These are phyloP conservation scores for Alcedo quadribrachys DNA, from an alignment of 2,797 vertebrate genomes.

Conservation along the genomic window DNA sequence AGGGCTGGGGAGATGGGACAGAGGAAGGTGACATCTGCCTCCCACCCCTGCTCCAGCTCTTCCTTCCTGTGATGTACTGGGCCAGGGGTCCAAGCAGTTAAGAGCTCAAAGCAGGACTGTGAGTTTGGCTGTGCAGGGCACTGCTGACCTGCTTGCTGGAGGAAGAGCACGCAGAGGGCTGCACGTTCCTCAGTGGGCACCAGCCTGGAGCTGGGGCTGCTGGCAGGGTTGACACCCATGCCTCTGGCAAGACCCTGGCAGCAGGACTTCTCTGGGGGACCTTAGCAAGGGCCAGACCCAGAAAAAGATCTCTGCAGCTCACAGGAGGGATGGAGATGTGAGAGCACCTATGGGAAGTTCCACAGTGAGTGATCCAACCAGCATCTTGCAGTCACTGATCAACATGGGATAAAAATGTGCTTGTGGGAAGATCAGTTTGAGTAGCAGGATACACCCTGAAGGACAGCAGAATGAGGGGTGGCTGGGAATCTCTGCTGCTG, in stretches of 20 bases:
- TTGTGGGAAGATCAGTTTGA: background rate
- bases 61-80: background rate
- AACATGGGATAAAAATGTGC: background rate
- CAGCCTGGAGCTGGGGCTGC: background rate
- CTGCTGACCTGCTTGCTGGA: too few species aligned
- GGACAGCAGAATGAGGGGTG: background rate
- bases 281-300: background rate
- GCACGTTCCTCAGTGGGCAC: background rate
- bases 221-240: background rate
- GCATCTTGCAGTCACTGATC: background rate
- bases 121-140: background rate
- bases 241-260: background rate
- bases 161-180: background rate
- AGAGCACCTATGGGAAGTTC: background rate
- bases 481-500: background rate
- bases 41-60: background rate
- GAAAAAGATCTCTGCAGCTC: background rate
- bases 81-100: background rate
- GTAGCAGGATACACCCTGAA: background rate
- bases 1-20: background rate
- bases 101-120: fast-evolving
- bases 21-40: background rate
- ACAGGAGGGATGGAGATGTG: fast-evolving
- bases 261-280: background rate
- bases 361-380: background rate